Evolutionary conservation across 2,888 invertebrate genomes (phyloP).

Genomic region (Exephanes ischioxanthus): DNA sequence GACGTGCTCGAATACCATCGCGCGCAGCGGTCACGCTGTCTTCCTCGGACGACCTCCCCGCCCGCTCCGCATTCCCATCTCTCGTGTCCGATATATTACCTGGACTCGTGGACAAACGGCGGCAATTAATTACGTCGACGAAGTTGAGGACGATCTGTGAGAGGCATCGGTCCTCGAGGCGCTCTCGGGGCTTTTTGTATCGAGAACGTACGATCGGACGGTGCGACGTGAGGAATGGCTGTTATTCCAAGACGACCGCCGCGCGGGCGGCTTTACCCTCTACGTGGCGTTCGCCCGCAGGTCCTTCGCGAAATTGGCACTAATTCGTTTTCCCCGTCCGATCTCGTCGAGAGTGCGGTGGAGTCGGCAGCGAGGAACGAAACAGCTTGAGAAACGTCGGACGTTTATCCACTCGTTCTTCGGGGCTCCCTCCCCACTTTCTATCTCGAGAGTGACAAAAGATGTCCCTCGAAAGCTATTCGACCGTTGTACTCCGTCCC

Average conservation of each 20-base stretch:
- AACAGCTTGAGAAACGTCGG: constrained; percentile 59
- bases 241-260: constrained; percentile 76
- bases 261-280: constrained; percentile 35
- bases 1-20: neutral
- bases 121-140: constrained; percentile 76
- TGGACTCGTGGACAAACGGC: constrained; percentile 77
- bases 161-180: constrained; percentile 66
- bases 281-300: constrained; percentile 66
- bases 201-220: constrained; percentile 63
- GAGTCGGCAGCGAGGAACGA: constrained; percentile 35
- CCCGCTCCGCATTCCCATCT: neutral
- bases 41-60: constrained; percentile 68
- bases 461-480: neutral
- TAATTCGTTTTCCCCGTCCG: constrained; percentile 75
- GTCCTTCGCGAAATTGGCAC: constrained; percentile 72
- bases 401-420: constrained; percentile 60
- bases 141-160: constrained; percentile 69
- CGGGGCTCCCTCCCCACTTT: constrained; percentile 13
- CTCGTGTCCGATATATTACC: constrained; percentile 74
- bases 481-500: neutral
- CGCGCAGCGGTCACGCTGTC: constrained; percentile 31
- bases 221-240: constrained; percentile 77
- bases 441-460: constrained; percentile 32
- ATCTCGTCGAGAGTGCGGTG: constrained; percentile 56
- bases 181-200: constrained; percentile 68